Conservation (phyloP, 2,888 invertebrate species). For the Gerris lacustris region DNA sequence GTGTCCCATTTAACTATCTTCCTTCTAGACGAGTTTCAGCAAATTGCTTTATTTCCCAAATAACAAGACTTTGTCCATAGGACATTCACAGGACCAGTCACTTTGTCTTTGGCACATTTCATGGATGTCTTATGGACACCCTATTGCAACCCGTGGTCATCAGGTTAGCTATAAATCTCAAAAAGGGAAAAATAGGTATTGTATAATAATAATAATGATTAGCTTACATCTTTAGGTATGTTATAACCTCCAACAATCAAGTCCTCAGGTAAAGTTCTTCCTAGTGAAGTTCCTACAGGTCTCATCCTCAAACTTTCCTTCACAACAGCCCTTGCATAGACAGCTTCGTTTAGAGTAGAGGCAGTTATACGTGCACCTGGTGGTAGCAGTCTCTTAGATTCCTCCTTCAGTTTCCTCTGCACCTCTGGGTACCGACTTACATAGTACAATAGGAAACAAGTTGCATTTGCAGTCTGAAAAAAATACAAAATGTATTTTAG, state of each 20-base stretch:
- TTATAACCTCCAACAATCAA: background rate
- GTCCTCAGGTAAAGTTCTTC: background rate
- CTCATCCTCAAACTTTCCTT: constrained; percentile 3
- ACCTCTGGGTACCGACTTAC: background rate
- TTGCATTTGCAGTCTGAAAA: constrained; percentile 7
- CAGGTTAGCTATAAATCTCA: too few species aligned
- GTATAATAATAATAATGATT: background rate
- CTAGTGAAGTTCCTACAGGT: background rate
- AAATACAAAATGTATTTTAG: constrained; percentile 17
- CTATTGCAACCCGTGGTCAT: too few species aligned
- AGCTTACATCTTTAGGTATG: constrained; percentile 23
- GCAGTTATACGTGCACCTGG: background rate
- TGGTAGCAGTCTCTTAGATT: background rate
- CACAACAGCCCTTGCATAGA: background rate
- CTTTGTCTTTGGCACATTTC: too few species aligned
- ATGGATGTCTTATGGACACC: too few species aligned
- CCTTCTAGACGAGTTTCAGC: too few species aligned
- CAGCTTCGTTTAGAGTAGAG: background rate
- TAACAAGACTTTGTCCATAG: too few species aligned
- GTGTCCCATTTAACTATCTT: too few species aligned
- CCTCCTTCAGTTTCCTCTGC: background rate
- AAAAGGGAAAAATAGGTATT: too few species aligned
- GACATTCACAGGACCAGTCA: too few species aligned
- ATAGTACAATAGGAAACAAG: background rate
- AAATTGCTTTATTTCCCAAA: too few species aligned